These are phyloP conservation scores for Drosophila nr. medialis DNA, from an alignment of 2,888 invertebrate genomes.

Conservation along the genomic window DNA sequence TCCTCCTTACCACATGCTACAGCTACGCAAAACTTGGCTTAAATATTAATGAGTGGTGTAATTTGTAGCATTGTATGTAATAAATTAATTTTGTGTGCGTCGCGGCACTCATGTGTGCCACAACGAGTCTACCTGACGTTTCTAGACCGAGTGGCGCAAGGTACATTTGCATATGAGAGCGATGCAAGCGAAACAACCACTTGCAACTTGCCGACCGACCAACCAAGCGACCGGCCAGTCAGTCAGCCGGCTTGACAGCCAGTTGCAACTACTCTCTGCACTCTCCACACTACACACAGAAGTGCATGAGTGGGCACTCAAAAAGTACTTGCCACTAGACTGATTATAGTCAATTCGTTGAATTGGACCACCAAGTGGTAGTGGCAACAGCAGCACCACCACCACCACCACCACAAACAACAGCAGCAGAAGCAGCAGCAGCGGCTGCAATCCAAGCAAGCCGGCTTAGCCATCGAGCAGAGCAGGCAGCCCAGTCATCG, in stretches of 20 bases:
- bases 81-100: conserved; percentile 78
- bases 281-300: conserved; percentile 56
- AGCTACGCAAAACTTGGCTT: conserved; percentile 69
- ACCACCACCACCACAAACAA: conserved; percentile 25
- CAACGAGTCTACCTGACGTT: conserved; percentile 42
- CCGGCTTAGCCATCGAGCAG: conserved; percentile 56
- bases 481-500: conserved; percentile 54
- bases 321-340: conserved; percentile 81
- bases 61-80: conserved; percentile 81
- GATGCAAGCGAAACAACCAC: conserved; percentile 43
- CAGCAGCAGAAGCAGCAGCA: conserved; percentile 29
- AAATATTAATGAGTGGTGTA: conserved; percentile 81
- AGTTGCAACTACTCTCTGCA: conserved; percentile 37
- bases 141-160: conserved; percentile 61
- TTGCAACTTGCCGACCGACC: conserved; percentile 69
- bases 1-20: conserved; percentile 46
- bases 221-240: conserved; percentile 27
- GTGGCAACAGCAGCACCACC: conserved; percentile 27
- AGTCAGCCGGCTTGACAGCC: conserved; percentile 31
- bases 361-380: conserved; percentile 79
- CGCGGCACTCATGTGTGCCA: conserved; percentile 55
- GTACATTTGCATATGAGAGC: conserved; percentile 68
- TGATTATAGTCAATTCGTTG: conserved; percentile 81
- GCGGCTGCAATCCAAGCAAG: conserved; percentile 26
- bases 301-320: conserved; percentile 81